phyloP scores from a whole-genome alignment of 2,888 invertebrate genomes.

The Notodonta dromedarius region DNA sequence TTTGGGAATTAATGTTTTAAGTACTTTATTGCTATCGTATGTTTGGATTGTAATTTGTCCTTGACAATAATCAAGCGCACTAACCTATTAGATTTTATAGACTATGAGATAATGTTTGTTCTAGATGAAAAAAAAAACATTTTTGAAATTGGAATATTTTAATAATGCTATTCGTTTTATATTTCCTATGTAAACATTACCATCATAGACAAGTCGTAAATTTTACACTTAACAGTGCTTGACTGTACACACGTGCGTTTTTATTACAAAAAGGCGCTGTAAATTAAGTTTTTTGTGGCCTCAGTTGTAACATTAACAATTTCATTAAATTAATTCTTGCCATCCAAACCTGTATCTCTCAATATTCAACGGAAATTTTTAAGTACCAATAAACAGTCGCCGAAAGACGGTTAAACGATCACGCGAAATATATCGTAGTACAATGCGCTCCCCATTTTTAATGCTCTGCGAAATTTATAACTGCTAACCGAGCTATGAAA shows the following conservation, averaged over 20 bases:
- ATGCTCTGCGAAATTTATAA: slow-evolving; percentile 56
- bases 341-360: slow-evolving; percentile 26
- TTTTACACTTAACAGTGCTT: background rate
- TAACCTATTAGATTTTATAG: too few relatives aligned
- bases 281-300: slow-evolving; percentile 5
- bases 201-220: slow-evolving; percentile 1
- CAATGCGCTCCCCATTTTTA: slow-evolving; percentile 50
- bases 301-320: background rate
- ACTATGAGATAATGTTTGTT: background rate
- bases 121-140: background rate
- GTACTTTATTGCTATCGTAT: too few relatives aligned
- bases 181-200: background rate
- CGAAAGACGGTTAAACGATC: slow-evolving; percentile 44
- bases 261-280: background rate
- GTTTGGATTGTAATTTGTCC: too few relatives aligned
- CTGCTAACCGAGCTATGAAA: slow-evolving; percentile 57
- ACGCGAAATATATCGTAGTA: slow-evolving; percentile 49
- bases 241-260: background rate
- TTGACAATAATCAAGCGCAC: too few relatives aligned
- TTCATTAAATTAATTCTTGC: background rate
- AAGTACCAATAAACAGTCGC: slow-evolving; percentile 39
- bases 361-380: slow-evolving; percentile 42
- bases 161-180: background rate
- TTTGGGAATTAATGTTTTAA: slow-evolving; percentile 12
- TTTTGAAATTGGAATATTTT: background rate